Base-by-base conservation (phyloP, 2,888 invertebrate genomes). In the Drosophila recens region DNA sequence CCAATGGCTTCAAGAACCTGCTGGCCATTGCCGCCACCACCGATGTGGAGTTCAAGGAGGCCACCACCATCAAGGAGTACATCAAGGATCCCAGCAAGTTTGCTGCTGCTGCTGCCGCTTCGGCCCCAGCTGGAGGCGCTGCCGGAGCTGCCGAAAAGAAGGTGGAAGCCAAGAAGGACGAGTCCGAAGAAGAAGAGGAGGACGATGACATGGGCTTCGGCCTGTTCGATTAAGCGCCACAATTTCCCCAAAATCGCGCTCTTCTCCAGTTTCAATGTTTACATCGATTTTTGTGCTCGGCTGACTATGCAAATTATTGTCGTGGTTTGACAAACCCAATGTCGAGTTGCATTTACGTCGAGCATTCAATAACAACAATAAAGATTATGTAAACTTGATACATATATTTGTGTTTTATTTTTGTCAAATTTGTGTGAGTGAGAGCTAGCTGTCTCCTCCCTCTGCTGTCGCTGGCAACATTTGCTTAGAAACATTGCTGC, bases 191-290 rank as follows among this genome's bases (percentile, higher is more conserved):
- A 66, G 95, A 95, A 75, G 95, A 95, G 91, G 98, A 98, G 80
- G 96, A 96, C 90, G 98, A 98, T 89, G 99, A 98, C 93, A 98
- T 99, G 98, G 99, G 99, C 93, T 98, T 99, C 93, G 98, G 98
- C 93, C 96, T 97, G 27, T 97, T 97, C 92, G 97, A 97, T 93
- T 97, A 97, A 95, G 80, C 66, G 48, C 27, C 64, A 49, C 46
- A 53, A 48, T 45, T 17, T 17, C 23, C 56, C 23, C 36, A 46
- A 23, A 45, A 48, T 15, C 51, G 40, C 53, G 62, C 79, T 38
- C 57, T 49, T 52, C 62, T 52, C 33, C 65, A 58, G 23, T 54
- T 66, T 74, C 54, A 58, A 74, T 67, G 67, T 80, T 85, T 80
- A 73, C 73, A 48, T 34, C 33, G 9, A 73, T 62, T 67, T 59